Percentiles rank a stretch among this genome's conserved stretches.
Conservation (phyloP, 2,888 invertebrate genomes). For the Ctena decussata region DNA sequence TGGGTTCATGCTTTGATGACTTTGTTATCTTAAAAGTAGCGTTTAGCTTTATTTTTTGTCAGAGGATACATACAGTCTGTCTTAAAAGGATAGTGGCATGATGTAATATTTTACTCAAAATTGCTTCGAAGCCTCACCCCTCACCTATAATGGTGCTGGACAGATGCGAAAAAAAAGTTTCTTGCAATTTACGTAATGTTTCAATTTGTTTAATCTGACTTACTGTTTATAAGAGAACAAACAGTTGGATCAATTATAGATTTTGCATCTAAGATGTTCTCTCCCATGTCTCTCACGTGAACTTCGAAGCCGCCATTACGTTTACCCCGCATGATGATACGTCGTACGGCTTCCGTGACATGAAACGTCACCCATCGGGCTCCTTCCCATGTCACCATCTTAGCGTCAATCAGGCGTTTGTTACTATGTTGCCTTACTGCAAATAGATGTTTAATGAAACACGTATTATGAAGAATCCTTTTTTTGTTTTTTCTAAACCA, state of each 20-base stretch:
- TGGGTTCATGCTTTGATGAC: no score
- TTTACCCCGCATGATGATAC: constrained; percentile 51
- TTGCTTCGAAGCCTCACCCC: no score
- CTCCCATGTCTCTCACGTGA: constrained; percentile 54
- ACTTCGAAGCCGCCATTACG: constrained; percentile 67
- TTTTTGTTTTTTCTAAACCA: no score
- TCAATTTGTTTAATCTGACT: background rate
- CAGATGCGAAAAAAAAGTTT: no score
- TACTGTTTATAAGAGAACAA: constrained; percentile 32
- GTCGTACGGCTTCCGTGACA: constrained; percentile 59
- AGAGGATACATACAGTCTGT: no score
- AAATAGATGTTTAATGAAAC: background rate
- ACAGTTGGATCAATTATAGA: constrained; percentile 61
- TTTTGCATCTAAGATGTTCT: constrained; percentile 59
- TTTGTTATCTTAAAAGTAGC: no score
- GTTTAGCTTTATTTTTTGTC: no score
- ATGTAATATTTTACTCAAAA: no score
- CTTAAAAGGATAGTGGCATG: no score
- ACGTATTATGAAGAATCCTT: no score
- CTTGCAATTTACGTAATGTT: no score
- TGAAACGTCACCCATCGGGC: constrained; percentile 59
- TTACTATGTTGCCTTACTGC: constrained; percentile 63
- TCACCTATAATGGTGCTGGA: no score
- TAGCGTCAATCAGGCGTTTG: constrained; percentile 62
- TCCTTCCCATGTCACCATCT: constrained; percentile 62